Evolutionary conservation across 2,888 invertebrate genomes (phyloP).

Genomic region (Hoplodrina blanda): DNA sequence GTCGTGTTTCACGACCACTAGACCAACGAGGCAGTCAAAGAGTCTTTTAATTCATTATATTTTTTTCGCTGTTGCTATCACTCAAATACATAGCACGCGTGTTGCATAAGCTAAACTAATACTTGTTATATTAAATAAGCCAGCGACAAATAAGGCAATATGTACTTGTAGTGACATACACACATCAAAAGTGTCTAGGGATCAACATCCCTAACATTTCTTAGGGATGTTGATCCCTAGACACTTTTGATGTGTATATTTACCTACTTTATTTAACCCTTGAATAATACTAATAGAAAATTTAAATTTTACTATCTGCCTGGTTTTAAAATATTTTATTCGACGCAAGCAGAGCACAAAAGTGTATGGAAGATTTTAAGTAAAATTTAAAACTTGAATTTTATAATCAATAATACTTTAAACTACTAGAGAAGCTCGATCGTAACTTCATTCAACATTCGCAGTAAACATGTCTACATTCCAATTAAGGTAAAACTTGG

Average conservation of each 20-base stretch:
- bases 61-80: slow-evolving; percentile 16
- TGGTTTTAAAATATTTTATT: neutral
- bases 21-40: too few relatives aligned
- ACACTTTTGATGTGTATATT: too few relatives aligned
- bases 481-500: slow-evolving; percentile 47
- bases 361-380: neutral
- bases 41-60: neutral
- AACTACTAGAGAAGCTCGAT: slow-evolving; percentile 4
- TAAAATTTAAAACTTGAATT: neutral
- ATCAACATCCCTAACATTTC: too few relatives aligned
- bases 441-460: slow-evolving; percentile 31
- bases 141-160: neutral
- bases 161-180: neutral
- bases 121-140: neutral
- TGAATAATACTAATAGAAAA: neutral
- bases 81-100: neutral
- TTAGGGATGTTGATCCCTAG: too few relatives aligned
- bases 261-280: too few relatives aligned
- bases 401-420: slow-evolving; percentile 14
- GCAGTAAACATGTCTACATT: slow-evolving; percentile 45
- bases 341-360: slow-evolving; percentile 1
- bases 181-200: too few relatives aligned
- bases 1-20: too few relatives aligned
- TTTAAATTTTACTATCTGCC: too few relatives aligned
- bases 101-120: neutral